Evolutionary conservation across 2,888 invertebrate species (phyloP).

Genomic region (Macrophya annulata): DNA sequence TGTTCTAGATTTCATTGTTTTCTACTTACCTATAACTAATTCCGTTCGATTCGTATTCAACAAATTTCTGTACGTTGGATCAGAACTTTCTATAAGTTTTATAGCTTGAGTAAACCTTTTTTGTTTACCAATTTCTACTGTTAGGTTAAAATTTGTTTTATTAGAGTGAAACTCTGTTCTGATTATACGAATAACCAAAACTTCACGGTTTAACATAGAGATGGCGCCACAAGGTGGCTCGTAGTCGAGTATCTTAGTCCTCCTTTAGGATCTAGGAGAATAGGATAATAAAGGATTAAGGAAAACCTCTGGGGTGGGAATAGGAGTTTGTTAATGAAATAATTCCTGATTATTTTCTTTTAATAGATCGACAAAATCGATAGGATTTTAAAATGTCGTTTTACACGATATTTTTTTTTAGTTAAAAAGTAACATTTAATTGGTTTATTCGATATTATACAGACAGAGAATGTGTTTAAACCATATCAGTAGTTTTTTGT

Average conservation of each 20-base stretch:
- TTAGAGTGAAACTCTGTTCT: neutral
- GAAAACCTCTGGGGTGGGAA: neutral
- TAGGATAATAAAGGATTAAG: neutral
- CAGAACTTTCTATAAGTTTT: neutral
- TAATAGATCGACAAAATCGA: neutral
- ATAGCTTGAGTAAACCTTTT: neutral
- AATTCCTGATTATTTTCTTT: neutral
- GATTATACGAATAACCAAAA: constrained; percentile 31
- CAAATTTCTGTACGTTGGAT: neutral
- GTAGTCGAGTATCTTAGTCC: neutral
- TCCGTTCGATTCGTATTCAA: neutral
- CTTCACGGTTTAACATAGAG: constrained; percentile 66
- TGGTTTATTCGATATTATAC: neutral
- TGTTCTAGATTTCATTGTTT: neutral
- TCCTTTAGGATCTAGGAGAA: neutral
- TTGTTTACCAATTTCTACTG: neutral
- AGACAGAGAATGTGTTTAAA: neutral
- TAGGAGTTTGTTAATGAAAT: neutral
- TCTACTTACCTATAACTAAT: neutral
- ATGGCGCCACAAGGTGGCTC: constrained; percentile 72
- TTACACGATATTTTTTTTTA: neutral
- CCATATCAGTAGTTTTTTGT: neutral
- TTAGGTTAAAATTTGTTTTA: neutral
- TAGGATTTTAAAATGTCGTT: no score
- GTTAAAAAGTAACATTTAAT: neutral